Percentiles rank a stretch among this genome's conserved stretches.
phyloP scores from a whole-genome alignment of 1,140 invertebrate species.

The Diorhabda sublineata region DNA sequence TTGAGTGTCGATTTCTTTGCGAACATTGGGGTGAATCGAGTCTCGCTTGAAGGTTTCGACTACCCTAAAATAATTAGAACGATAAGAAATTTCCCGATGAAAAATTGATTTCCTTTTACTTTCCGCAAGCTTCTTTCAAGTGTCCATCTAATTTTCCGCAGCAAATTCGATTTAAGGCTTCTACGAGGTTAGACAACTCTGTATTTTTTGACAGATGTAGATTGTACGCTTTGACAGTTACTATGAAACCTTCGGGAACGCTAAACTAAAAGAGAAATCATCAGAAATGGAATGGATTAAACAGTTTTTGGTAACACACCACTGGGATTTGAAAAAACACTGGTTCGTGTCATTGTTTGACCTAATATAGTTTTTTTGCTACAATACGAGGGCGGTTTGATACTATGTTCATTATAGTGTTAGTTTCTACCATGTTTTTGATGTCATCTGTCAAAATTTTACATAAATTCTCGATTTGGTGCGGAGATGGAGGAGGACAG shows the following conservation, averaged over 20 bases:
- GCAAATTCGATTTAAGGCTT: slow-evolving; percentile 37
- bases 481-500: too few relatives aligned
- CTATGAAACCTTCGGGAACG: slow-evolving; percentile 37
- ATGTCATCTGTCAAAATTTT: too few relatives aligned
- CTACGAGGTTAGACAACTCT: slow-evolving; percentile 30
- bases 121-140: slow-evolving; percentile 35
- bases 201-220: slow-evolving; percentile 32
- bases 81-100: neutral
- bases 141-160: slow-evolving; percentile 29
- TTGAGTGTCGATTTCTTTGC: slow-evolving; percentile 12
- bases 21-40: slow-evolving; percentile 28
- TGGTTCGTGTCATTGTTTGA: too few relatives aligned
- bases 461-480: too few relatives aligned
- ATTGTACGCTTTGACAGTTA: slow-evolving; percentile 34
- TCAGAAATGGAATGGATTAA: too few relatives aligned
- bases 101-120: slow-evolving; percentile 23
- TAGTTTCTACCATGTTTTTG: too few relatives aligned
- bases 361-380: too few relatives aligned
- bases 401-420: too few relatives aligned
- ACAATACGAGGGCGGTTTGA: too few relatives aligned
- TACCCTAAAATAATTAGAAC: slow-evolving; percentile 30
- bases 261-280: slow-evolving; percentile 26
- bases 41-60: slow-evolving; percentile 31
- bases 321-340: too few relatives aligned
- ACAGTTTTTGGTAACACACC: too few relatives aligned